Percentiles rank a stretch among this genome's conserved stretches.
These are phyloP conservation scores for Panthera uncia DNA, from an alignment of 2,113 vertebrate genomes.

Conservation along the genomic window DNA sequence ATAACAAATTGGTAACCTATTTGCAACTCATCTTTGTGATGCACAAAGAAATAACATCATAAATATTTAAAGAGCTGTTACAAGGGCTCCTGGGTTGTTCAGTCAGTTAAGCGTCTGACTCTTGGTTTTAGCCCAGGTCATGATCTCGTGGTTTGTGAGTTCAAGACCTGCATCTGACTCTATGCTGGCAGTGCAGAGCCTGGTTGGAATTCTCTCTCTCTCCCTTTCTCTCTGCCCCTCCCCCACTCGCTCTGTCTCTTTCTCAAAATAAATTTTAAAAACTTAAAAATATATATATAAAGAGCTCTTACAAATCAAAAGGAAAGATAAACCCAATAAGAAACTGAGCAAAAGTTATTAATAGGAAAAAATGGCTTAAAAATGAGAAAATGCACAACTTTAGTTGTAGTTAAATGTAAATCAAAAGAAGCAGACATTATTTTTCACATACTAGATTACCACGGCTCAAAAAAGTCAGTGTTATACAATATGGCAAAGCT, in stretches of 20 bases:
- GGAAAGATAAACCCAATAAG: not conserved
- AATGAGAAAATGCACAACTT: not conserved
- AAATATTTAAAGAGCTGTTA: not conserved
- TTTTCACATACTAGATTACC: not conserved
- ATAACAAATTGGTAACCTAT: not conserved
- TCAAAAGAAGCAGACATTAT: not conserved
- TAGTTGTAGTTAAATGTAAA: not conserved
- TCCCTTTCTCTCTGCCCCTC: no score
- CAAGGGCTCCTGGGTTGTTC: not conserved
- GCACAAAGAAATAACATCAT: not conserved
- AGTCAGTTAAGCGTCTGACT: no score
- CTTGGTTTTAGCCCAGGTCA: no score
- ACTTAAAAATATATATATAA: not conserved
- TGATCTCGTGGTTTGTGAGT: no score
- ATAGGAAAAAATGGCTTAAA: not conserved
- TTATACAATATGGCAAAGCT: not conserved
- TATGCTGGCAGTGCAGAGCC: no score
- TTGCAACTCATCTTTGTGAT: not conserved
- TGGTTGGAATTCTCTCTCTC: no score
- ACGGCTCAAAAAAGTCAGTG: not conserved
- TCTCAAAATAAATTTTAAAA: no score
- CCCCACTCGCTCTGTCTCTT: no score
- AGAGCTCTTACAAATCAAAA: not conserved
- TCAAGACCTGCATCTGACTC: no score
- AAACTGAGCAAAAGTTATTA: not conserved